Conservation (phyloP, 2,113 vertebrate genomes). For the Amia ocellicauda region DNA sequence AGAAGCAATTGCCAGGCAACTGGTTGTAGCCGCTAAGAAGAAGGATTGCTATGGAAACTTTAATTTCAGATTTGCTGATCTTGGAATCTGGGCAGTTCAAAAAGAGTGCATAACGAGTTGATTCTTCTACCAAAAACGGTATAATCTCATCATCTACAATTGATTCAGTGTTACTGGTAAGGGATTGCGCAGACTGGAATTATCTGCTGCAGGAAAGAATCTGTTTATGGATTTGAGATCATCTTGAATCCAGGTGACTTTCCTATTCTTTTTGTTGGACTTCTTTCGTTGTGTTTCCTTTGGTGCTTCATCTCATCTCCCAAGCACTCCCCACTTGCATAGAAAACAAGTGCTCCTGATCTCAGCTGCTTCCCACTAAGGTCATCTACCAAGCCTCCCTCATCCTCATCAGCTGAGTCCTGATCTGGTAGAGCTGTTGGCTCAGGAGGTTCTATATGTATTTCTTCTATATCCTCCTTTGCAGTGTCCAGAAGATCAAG, state of each 20-base stretch:
- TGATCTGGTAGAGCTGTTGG: neutral
- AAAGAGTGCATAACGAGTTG: neutral
- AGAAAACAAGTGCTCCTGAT: neutral
- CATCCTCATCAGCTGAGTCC: neutral
- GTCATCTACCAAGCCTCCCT: neutral
- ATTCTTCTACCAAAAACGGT: neutral
- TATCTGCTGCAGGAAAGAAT: neutral
- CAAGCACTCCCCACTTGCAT: neutral
- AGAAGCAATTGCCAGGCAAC: neutral
- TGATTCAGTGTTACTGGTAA: neutral
- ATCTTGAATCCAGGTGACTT: neutral
- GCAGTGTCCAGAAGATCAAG: neutral
- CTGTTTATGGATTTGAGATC: neutral
- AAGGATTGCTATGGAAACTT: neutral
- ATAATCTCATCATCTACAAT: neutral
- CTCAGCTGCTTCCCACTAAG: neutral
- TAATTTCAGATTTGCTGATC: neutral
- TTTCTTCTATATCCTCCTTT: neutral
- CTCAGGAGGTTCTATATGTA: neutral
- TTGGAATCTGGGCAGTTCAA: neutral
- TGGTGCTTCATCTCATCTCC: neutral
- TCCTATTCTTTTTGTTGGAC: neutral
- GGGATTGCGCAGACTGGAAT: neutral
- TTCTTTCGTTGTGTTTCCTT: neutral
- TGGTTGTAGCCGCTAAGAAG: neutral